Evolutionary conservation across 1,140 invertebrate genomes (phyloP).

Genomic region (Holcopasites calliopsidis): DNA sequence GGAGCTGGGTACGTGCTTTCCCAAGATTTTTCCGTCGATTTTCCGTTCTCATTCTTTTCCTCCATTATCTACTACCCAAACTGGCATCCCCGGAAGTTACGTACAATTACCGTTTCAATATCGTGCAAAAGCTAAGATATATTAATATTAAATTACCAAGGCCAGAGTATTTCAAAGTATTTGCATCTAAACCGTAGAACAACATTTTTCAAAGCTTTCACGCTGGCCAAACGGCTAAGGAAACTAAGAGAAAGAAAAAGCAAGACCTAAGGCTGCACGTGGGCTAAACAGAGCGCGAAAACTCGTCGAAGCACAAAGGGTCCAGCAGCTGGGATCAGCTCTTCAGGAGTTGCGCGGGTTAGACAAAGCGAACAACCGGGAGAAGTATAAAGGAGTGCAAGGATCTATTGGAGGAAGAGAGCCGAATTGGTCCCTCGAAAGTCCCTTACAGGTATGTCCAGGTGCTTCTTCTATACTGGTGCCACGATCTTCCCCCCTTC

Average conservation of each 20-base stretch:
- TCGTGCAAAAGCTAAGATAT: too few relatives aligned
- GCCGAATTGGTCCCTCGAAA: neutral
- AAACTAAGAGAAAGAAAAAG: neutral
- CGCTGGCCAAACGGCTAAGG: neutral
- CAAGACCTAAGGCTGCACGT: neutral
- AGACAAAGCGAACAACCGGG: conserved; percentile 35
- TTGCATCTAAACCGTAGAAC: neutral
- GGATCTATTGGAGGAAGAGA: conserved; percentile 6
- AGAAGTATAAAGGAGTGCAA: conserved; percentile 10
- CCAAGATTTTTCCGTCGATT: neutral
- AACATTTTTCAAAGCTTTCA: neutral
- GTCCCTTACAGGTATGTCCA: neutral
- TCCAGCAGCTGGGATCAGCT: conserved; percentile 5
- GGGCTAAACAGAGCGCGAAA: neutral
- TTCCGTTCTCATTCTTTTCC: neutral
- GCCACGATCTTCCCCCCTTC: neutral
- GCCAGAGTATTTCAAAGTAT: too few relatives aligned
- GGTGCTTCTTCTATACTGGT: conserved; percentile 16
- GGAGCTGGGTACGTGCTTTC: conserved; percentile 34
- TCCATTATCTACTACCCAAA: neutral
- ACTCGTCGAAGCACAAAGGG: conserved; percentile 15
- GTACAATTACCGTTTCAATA: neutral
- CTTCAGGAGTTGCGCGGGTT: neutral
- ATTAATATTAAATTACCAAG: too few relatives aligned
- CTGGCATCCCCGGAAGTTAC: neutral